phyloP scores from a whole-genome alignment of 2,113 vertebrate species.

The Menidia beryllina region DNA sequence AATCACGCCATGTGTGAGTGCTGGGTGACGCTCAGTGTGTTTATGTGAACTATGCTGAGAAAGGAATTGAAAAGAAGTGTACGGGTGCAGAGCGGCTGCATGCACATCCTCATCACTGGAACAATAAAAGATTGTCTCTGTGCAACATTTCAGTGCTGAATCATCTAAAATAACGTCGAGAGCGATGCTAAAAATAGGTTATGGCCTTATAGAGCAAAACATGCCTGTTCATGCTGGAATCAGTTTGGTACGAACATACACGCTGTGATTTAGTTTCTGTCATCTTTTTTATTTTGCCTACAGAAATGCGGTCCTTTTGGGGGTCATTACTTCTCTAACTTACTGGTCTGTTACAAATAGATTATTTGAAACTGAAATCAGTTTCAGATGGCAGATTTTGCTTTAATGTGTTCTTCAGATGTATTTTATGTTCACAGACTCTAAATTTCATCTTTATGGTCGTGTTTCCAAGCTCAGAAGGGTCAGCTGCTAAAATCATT shows the following conservation, averaged over 20 bases:
- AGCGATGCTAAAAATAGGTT: slow-evolving; percentile 14
- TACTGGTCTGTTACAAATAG: background rate
- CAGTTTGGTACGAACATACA: background rate
- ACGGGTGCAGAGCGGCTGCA: slow-evolving; percentile 2
- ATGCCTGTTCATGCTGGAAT: background rate
- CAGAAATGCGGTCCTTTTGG: background rate
- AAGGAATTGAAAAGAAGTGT: slow-evolving; percentile 7
- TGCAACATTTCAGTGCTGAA: slow-evolving; percentile 14
- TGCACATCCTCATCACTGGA: slow-evolving; percentile 21
- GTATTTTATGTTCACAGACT: background rate
- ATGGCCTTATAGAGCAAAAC: background rate
- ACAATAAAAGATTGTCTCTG: slow-evolving; percentile 16
- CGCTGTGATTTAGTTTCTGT: background rate
- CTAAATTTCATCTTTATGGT: background rate
- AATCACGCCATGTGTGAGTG: slow-evolving; percentile 35
- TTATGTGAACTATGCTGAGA: slow-evolving; percentile 18
- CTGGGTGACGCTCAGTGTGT: background rate
- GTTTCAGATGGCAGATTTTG: background rate
- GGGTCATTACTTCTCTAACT: background rate
- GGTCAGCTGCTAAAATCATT: background rate
- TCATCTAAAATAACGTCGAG: slow-evolving; percentile 2
- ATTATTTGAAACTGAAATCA: background rate
- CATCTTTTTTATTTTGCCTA: background rate
- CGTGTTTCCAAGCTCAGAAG: background rate
- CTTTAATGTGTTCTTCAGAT: background rate